Evolutionary conservation across 2,113 vertebrate genomes (phyloP), one percentile per base, ranked within the genome.

Genomic region (Tupaia chinensis): DNA sequence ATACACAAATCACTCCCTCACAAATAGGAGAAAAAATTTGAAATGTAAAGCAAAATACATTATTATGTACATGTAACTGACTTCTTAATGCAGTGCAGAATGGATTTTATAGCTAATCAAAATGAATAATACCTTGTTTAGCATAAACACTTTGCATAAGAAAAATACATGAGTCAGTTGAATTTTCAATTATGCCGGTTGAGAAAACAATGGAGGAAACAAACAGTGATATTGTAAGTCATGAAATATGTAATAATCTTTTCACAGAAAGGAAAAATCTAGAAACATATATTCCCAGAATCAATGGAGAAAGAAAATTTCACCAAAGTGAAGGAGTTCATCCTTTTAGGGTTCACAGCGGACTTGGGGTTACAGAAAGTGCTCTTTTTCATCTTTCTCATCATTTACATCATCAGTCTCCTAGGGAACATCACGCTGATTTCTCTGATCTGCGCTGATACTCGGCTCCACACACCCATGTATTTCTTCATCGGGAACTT

Each of bases 401-500:
- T 61, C 20, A 95, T 97, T 23, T 98, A 98, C 32, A 17, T 68
- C 29, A 15, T 93, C 44, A 98, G 95, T 9, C 80, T 97, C 15
- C 29, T 76, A 23, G 98, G 95, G 20, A 97, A 97, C 34, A 68
- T 97, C 8, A 97, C 94, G 3, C 79, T 98, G 53, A 89, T 97
- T 61, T 89, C 65, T 9, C 56, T 97, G 63, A 98, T 97, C 44
- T 97, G 83, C 88, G 12, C 23, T 61, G 97, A 98, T 17, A 96
- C 87, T 5, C 10, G 1, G 4, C 87, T 98, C 58, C 95, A 97
- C 65, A 97, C 85, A 6, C 93, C 96, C 87, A 98, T 95, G 97
- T 97, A 98, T 44, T 98, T 98, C 82, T 98, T 98, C 93, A 97
- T 88, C 54, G 97, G 97, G 7, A 97, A 88, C 1, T 82, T 98